Evolutionary conservation across 2,888 invertebrate genomes (phyloP).

Genomic region (Labia minor): DNA sequence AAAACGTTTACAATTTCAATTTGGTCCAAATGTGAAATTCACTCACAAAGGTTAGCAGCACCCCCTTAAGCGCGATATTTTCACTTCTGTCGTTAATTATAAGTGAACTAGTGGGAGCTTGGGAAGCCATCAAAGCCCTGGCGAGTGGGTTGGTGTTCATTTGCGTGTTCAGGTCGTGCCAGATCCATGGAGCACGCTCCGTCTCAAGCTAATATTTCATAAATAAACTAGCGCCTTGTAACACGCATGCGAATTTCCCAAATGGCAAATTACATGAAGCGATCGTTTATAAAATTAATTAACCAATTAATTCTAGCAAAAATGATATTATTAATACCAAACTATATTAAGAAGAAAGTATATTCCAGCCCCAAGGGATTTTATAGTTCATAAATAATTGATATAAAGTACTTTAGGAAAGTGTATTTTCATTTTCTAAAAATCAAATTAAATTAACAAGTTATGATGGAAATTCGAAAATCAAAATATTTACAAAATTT

Average conservation of each 20-base stretch:
- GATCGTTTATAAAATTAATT: not conserved
- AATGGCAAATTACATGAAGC: not conserved
- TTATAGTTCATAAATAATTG: not conserved
- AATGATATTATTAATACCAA: not conserved
- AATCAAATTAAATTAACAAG: too few relatives aligned
- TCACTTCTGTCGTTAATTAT: not conserved
- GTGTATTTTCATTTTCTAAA: too few relatives aligned
- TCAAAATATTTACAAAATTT: too few relatives aligned
- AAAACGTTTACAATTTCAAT: not conserved
- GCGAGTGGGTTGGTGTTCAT: not conserved
- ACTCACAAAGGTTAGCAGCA: not conserved
- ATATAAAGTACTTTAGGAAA: too few relatives aligned
- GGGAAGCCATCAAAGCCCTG: not conserved
- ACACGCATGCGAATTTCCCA: not conserved
- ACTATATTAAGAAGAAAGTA: not conserved
- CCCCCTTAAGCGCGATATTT: not conserved
- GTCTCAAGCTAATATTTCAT: not conserved
- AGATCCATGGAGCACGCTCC: not conserved
- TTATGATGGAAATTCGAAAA: too few relatives aligned
- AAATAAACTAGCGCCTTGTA: not conserved
- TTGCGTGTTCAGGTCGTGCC: not conserved
- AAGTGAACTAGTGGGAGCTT: not conserved
- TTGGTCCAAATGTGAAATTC: not conserved
- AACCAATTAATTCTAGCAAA: not conserved
- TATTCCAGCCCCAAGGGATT: not conserved